These are phyloP conservation scores for Chauna torquata DNA, from an alignment of 2,113 vertebrate species.

Conservation along the genomic window DNA sequence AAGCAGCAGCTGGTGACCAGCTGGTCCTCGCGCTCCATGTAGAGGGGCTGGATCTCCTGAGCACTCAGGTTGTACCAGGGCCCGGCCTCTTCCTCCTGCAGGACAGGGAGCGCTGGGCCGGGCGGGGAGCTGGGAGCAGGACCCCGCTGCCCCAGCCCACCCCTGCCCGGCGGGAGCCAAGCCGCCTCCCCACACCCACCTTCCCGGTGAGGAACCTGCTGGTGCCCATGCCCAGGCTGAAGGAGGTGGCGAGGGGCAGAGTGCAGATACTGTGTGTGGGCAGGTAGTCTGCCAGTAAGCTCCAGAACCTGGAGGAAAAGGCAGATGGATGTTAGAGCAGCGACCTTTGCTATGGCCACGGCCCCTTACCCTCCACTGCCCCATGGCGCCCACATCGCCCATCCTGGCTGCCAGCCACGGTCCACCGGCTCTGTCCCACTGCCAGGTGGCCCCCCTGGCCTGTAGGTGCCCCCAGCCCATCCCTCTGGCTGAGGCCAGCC, in stretches of 20 bases:
- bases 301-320: constrained; percentile 85
- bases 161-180: not conserved
- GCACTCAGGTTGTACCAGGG: constrained; percentile 87
- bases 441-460: not conserved
- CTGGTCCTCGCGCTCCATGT: constrained; percentile 63
- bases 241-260: constrained; percentile 89
- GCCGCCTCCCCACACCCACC: constrained; percentile 45
- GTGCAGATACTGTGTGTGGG: constrained; percentile 78
- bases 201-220: constrained; percentile 82
- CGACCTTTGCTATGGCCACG: accelerated
- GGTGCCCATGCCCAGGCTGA: constrained; percentile 92
- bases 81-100: constrained; percentile 76
- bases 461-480: accelerated
- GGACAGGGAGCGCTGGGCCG: not conserved
- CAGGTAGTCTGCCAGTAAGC: constrained; percentile 76
- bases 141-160: not conserved
- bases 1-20: constrained; percentile 81
- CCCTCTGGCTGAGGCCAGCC: not conserved
- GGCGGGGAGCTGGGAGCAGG: accelerated
- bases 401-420: not conserved
- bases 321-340: not conserved
- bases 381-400: too few species aligned
- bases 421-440: accelerated
- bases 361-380: too few species aligned
- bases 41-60: constrained; percentile 90